Evolutionary conservation across 2,888 invertebrate genomes (phyloP), one percentile per base, ranked within the genome.

Genomic region (Orthosia gracilis): DNA sequence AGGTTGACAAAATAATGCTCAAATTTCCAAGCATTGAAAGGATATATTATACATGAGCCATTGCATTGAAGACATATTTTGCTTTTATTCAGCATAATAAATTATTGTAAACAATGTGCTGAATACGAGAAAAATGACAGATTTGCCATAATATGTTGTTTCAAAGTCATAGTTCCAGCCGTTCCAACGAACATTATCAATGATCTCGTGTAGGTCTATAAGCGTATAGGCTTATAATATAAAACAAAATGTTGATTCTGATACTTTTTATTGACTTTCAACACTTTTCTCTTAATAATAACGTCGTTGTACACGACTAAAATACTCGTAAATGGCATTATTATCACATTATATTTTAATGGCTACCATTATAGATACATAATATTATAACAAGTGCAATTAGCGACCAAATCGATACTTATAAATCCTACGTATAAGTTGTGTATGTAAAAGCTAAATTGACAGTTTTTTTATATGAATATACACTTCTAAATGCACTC

Each of bases 321-420:
- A 94, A 94, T 94, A 94, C 92, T 94, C 88, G 87, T 90, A 92
- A 93, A 95, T 95, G 95, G 95, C 95, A 90, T 91, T 89, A 89
- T 90, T 94, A 95, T 95, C 95, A 95, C 95, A 94, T 89, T 88
- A 85, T 76, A 88, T 70, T 83, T 88, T 76, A 87, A 87, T 90
- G 80, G 80, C 89, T 90, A 89, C 74, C 47, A 75, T 63, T 80
- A 74, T 83, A 80, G 68, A 70, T 87, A 76, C 62, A 68, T 68
- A 64, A 52, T 76, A 31, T 63, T 57, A 72, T 78, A 78, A 74
- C 72, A 80, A 81, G 77, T 81, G 84, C 69, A 79, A 52, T 59
- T 69, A 69, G 64, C 58, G 21, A 70, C 55, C 55, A 23, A 52
- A 69, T 21, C 2, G 12, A 64, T 52, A 57, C 64, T 23, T 15